Percentiles rank a stretch among this genome's conserved stretches.
Conservation (phyloP, 2,888 invertebrate genomes). For the Coelinius sp. region DNA sequence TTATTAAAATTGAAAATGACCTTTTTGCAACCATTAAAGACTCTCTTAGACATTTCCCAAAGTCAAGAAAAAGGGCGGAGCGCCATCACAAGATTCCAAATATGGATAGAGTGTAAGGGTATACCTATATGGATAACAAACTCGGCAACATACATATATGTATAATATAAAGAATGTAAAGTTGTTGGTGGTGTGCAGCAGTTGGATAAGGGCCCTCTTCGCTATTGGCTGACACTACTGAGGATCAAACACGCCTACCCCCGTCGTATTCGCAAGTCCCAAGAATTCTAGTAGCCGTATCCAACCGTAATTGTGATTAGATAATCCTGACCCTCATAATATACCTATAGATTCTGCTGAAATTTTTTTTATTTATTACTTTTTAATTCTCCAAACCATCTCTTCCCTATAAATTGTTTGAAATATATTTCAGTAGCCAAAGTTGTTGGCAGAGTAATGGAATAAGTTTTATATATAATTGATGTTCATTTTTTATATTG, state of each 20-base stretch:
- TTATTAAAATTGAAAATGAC: neutral
- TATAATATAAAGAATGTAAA: neutral
- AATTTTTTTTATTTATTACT: too few species aligned
- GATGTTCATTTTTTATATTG: neutral
- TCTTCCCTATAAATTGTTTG: too few species aligned
- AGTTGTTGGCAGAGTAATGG: too few species aligned
- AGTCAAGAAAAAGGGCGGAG: slow-evolving; percentile 40
- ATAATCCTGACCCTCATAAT: too few species aligned
- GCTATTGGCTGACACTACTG: slow-evolving; percentile 36
- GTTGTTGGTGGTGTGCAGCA: neutral
- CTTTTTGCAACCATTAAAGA: neutral
- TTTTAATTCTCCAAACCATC: too few species aligned
- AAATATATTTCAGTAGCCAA: too few species aligned
- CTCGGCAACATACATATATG: slow-evolving; percentile 2
- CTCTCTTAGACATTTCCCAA: neutral
- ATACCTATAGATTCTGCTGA: too few species aligned
- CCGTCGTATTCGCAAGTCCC: neutral
- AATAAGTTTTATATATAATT: too few species aligned
- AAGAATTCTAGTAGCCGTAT: neutral
- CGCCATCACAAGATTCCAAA: slow-evolving; percentile 11
- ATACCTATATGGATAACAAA: neutral
- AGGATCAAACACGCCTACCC: slow-evolving; percentile 33
- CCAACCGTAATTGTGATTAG: too few species aligned
- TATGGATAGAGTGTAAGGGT: slow-evolving; percentile 37
- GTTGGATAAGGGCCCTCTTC: slow-evolving; percentile 14